Percentiles rank a stretch among this genome's conserved stretches.
Evolutionary conservation across 1,140 invertebrate species (phyloP).

Genomic region (Trachymyrmex septentrionalis): DNA sequence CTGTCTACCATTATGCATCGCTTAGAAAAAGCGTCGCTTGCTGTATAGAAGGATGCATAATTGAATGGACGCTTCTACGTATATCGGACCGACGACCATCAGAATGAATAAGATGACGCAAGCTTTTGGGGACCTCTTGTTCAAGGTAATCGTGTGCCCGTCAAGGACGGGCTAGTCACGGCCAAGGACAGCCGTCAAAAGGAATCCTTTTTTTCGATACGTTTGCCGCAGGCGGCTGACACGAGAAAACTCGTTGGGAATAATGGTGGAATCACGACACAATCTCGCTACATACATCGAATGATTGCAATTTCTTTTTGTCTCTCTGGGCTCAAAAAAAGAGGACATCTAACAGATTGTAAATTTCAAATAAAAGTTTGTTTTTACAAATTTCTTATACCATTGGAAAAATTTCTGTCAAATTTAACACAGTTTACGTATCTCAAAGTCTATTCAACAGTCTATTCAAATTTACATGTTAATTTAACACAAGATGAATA

Average conservation of each 20-base stretch:
- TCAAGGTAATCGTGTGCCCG: conserved; percentile 53
- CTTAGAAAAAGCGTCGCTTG: too few species aligned
- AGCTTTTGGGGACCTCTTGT: conserved; percentile 32
- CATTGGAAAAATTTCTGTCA: too few species aligned
- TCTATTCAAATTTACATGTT: too few species aligned
- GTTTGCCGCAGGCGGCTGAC: conserved; percentile 12
- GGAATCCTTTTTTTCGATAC: conserved; percentile 13
- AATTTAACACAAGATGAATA: too few species aligned
- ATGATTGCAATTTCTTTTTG: not conserved
- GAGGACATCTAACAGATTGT: not conserved
- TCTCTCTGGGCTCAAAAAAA: not conserved
- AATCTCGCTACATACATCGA: not conserved
- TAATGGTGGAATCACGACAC: not conserved
- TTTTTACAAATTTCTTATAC: not conserved
- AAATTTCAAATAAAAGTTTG: not conserved
- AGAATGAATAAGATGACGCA: conserved; percentile 40
- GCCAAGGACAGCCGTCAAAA: conserved; percentile 47
- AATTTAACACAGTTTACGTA: too few species aligned
- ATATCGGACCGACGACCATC: not conserved
- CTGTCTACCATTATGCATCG: not conserved
- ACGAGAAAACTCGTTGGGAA: not conserved
- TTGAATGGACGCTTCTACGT: conserved; percentile 15
- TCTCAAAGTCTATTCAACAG: too few species aligned
- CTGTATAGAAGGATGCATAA: not conserved
- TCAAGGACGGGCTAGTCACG: conserved; percentile 38